Evolutionary conservation across 1,140 invertebrate species (phyloP).

Genomic region (Conus betulinus): DNA sequence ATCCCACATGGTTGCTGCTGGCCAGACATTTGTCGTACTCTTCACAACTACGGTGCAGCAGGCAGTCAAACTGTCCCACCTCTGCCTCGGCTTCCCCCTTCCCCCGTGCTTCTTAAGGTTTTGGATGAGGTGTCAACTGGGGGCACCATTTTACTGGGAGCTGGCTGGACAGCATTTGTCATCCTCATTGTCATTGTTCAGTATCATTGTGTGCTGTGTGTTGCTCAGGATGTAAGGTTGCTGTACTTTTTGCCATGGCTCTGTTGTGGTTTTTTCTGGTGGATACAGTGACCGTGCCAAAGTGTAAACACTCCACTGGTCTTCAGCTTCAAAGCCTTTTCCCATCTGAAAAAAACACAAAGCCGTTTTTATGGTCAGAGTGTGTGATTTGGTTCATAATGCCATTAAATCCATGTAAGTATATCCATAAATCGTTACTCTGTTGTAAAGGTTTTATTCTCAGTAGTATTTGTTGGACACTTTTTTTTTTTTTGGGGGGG

Average conservation of each 20-base stretch:
- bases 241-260: background rate
- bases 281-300: background rate
- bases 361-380: background rate
- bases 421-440: background rate
- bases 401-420: background rate
- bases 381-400: background rate
- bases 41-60: background rate
- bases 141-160: background rate
- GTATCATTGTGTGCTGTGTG: background rate
- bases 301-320: background rate
- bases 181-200: background rate
- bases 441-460: no score
- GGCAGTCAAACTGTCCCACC: background rate
- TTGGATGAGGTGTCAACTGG: no score
- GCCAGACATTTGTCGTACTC: conserved; percentile 11
- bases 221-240: background rate
- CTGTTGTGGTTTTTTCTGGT: background rate
- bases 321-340: background rate
- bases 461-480: no score
- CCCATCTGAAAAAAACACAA: conserved; percentile 5
- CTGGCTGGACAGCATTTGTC: background rate
- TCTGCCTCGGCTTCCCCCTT: background rate
- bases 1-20: conserved; percentile 29
- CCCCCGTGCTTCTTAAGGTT: background rate
- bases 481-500: no score